phyloP scores from a whole-genome alignment of 2,797 vertebrate genomes.

The Epinephelus awoara region DNA sequence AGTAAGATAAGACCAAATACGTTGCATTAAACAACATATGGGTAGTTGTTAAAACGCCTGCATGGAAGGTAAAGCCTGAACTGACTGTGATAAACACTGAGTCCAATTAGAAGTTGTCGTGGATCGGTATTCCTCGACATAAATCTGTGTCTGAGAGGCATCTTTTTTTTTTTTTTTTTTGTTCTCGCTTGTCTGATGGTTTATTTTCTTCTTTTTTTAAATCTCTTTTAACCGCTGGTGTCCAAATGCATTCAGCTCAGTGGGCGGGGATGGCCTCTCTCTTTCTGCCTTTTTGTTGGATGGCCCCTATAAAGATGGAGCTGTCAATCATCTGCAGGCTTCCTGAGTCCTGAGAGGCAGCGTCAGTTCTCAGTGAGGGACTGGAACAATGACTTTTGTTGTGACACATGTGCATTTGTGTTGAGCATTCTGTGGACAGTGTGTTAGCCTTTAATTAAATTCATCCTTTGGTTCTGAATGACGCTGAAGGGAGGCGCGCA shows the following conservation, averaged over 20 bases:
- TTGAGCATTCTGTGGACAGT: slow-evolving; percentile 45
- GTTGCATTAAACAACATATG: slow-evolving; percentile 58
- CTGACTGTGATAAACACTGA: slow-evolving; percentile 50
- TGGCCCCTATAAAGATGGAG: slow-evolving; percentile 73
- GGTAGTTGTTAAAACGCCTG: slow-evolving; percentile 56
- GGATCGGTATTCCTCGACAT: slow-evolving; percentile 34
- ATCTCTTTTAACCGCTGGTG: slow-evolving; percentile 48
- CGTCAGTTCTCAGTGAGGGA: slow-evolving; percentile 49
- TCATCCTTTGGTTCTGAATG: slow-evolving; percentile 41
- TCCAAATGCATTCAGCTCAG: slow-evolving; percentile 41
- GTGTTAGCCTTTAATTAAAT: slow-evolving; percentile 65
- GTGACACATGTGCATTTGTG: slow-evolving; percentile 75
- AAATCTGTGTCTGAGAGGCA: slow-evolving; percentile 14
- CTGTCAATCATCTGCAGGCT: slow-evolving; percentile 77
- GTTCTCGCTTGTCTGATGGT: slow-evolving; percentile 28
- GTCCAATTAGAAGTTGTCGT: slow-evolving; percentile 44
- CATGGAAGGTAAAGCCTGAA: slow-evolving; percentile 52
- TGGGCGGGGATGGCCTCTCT: slow-evolving; percentile 68
- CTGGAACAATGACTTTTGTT: slow-evolving; percentile 89
- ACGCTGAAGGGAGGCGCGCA: slow-evolving; percentile 34
- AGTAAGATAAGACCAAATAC: slow-evolving; percentile 44
- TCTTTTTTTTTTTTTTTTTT: slow-evolving; percentile 31
- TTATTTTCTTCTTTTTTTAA: slow-evolving; percentile 52
- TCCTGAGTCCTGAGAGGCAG: slow-evolving; percentile 58
- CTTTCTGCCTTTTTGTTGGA: slow-evolving; percentile 66